phyloP scores from a whole-genome alignment of 2,888 invertebrate species.

The Pasiphila rectangulata region DNA sequence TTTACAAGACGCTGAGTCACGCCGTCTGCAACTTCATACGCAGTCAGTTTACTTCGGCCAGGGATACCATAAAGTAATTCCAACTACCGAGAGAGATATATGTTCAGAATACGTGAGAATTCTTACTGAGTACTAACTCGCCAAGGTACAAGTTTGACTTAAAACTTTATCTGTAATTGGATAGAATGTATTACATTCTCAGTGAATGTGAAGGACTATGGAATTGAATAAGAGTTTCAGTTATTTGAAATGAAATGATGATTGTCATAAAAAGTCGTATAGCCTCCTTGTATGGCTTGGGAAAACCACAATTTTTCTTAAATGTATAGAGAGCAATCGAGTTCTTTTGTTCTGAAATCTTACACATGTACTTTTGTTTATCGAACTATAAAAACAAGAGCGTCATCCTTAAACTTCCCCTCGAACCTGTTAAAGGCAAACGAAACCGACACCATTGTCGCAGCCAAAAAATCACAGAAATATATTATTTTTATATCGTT shows the following conservation, averaged over 20 bases:
- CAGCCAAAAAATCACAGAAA: conserved; percentile 52
- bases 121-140: conserved; percentile 23
- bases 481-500: conserved; percentile 66
- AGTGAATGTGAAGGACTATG: not conserved
- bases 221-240: too few species aligned
- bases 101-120: conserved; percentile 32
- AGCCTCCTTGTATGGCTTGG: not conserved
- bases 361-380: conserved; percentile 5
- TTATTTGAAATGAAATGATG: too few species aligned
- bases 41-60: conserved; percentile 31
- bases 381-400: conserved; percentile 15
- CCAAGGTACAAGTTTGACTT: conserved; percentile 20
- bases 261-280: too few species aligned
- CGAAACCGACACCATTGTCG: conserved; percentile 41
- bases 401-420: conserved; percentile 13
- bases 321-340: not conserved
- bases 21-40: conserved; percentile 31
- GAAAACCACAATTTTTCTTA: not conserved
- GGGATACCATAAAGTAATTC: conserved; percentile 35
- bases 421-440: conserved; percentile 22
- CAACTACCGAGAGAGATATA: conserved; percentile 30
- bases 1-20: conserved; percentile 18
- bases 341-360: conserved; percentile 4
- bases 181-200: conserved; percentile 17
- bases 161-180: conserved; percentile 21